Base-by-base conservation (phyloP, 2,113 vertebrate species). In the Tachysurus vachellii region DNA sequence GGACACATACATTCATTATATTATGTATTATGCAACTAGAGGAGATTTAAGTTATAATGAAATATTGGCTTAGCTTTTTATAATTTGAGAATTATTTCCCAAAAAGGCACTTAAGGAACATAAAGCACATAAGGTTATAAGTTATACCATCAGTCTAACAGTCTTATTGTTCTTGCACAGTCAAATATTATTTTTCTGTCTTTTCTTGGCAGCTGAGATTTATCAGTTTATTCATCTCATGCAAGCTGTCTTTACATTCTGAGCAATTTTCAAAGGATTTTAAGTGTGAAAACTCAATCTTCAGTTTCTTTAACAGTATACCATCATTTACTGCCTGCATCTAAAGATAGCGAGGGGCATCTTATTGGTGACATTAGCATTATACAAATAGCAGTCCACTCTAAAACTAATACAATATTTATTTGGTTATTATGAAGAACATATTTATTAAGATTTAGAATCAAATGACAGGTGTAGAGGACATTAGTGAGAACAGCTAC, bases 1-100 rank as follows among this genome's bases (percentile, higher is more conserved):
- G 56, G 56, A 76, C 71, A 73, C 10, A 59, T 61, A 76, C 54
- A 59, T 76, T 85, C 26, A 85, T 85, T 85, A 76, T 62, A 50
- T 61, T 61, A 76, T 76, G 54, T 23, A 76, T 81, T 81, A 81
- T 61, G 54, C 73, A 85, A 61, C 44, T n/a, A 76, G 36, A 76
- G 71, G 26, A 76, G 16, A 76, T 85, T 76, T 50, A 53, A n/a
- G 54, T 85, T 70, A 61, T 61, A 62, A 76, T 73, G 13, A 76
- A 61, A 42, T 76, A 62, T 62, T 76, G 54, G 53, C 68, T 75
- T 42, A 44, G 19, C 31, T 84, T 21, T 14, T 71, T 71, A 75
- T 42, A 26, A 84, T 71, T 71, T 54, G 53, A 73, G 53, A 73
- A 57, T 76, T 75, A 42, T 59, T 44, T 44, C 47, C 8, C 68